These are phyloP conservation scores for Aldrovandia affinis DNA, from an alignment of 2,797 vertebrate genomes.

Conservation along the genomic window DNA sequence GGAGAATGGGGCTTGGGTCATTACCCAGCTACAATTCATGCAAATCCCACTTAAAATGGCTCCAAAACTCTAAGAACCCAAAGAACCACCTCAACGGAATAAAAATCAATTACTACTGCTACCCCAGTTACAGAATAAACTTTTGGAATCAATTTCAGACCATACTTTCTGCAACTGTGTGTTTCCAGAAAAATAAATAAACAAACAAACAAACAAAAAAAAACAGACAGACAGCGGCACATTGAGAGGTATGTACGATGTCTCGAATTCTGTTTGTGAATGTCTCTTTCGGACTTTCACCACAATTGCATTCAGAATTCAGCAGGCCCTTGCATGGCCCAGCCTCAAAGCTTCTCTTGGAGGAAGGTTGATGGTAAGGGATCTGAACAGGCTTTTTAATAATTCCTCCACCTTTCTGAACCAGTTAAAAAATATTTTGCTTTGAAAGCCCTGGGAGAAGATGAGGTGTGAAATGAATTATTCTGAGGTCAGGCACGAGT, in stretches of 20 bases:
- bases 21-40: slow-evolving; percentile 54
- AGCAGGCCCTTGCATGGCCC: slow-evolving; percentile 6
- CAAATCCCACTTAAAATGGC: slow-evolving; percentile 52
- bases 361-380: slow-evolving; percentile 40
- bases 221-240: background rate
- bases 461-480: slow-evolving; percentile 60
- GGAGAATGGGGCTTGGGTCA: slow-evolving; percentile 50
- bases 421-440: slow-evolving; percentile 51
- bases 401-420: slow-evolving; percentile 42
- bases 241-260: background rate
- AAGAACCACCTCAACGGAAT: slow-evolving; percentile 35
- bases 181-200: too few species aligned
- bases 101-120: slow-evolving; percentile 37
- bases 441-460: slow-evolving; percentile 37
- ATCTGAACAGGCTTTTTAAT: slow-evolving; percentile 43
- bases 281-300: background rate
- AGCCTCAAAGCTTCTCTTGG: slow-evolving; percentile 23
- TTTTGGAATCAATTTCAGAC: slow-evolving; percentile 32
- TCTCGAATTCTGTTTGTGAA: slow-evolving; percentile 25
- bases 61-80: slow-evolving; percentile 33
- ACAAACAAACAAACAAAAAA: too few species aligned
- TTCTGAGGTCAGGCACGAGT: slow-evolving; percentile 52
- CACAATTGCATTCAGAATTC: background rate
- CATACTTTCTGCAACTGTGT: slow-evolving; percentile 22
- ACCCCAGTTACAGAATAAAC: slow-evolving; percentile 40